Evolutionary conservation across 2,888 invertebrate genomes (phyloP), one percentile per base, ranked within the genome.

Genomic region (Pammene aurita): DNA sequence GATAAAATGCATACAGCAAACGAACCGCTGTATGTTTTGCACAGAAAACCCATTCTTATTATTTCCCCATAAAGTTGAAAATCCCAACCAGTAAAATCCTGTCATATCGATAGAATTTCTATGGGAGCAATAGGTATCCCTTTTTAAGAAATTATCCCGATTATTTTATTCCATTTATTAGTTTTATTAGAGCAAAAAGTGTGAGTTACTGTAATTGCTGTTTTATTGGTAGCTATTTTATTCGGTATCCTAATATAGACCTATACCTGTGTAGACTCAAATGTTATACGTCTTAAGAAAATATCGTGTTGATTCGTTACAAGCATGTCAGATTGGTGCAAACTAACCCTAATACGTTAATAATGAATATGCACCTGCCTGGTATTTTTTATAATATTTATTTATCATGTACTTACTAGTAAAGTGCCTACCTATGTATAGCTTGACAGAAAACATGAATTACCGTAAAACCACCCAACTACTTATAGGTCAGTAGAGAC

Each of bases 1-100:
- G 68, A 68, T 68, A 64, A 68, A 64, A 50, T 64, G 63, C 63
- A 63, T 64, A 64, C 63, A 64, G 63, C 63, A 64, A 68, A 35
- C 48, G n/a, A 13, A 9, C 50, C 10, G 42, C 56, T 42, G 7
- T 18, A 42, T 50, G 14, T 16, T 14, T 14, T 55, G 11, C 18
- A 44, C 16, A 5, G 35, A 26, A 63, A 35, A 42, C 13, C 16
- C 18, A 14, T 9, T 38, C 18, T 10, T 67, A 50, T 9, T 14
- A 0, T 18, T 10, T 10, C 35, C 2, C 14, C 0, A 13, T 64
- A 64, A 48, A 44, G 54, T 2, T 13, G 7, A 60, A 48, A 54
- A 10, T 69, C 10, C 9, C 18, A 7, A 13, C 16, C 5, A 5
- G 50, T 52, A 14, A 11, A 44, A 2, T 9, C 14, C 26, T 16